A percentile compares a stretch with the other conserved stretches of the same genome.
phyloP scores from a whole-genome alignment of 2,113 vertebrate genomes.

The Gallinago undulata region DNA sequence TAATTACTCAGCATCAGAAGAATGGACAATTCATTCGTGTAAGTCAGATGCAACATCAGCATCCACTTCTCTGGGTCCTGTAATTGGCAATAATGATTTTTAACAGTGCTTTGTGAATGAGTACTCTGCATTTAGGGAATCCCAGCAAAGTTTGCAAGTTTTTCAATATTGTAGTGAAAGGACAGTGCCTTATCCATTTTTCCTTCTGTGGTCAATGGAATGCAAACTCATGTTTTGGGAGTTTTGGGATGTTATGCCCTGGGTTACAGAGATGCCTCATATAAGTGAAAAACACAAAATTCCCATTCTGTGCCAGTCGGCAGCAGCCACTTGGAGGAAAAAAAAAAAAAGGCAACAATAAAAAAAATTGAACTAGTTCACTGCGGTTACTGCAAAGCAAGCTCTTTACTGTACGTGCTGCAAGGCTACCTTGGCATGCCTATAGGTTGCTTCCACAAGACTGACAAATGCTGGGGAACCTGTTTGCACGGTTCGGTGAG shows the following conservation, averaged over 20 bases:
- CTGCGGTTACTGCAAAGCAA: neutral
- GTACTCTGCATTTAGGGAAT: neutral
- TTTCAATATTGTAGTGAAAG: neutral
- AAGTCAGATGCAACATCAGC: neutral
- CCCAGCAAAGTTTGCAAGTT: neutral
- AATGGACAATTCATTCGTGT: neutral
- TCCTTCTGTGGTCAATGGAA: neutral
- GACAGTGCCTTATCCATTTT: neutral
- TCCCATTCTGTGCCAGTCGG: neutral
- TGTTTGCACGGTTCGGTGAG: neutral
- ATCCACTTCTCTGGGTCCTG: neutral
- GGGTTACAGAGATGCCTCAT: neutral
- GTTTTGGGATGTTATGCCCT: neutral
- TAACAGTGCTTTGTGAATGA: neutral
- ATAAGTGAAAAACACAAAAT: neutral
- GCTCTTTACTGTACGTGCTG: neutral
- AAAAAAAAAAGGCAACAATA: neutral
- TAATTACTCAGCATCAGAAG: neutral
- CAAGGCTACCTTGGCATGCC: neutral
- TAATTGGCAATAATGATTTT: neutral
- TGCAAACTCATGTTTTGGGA: neutral
- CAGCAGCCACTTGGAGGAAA: neutral
- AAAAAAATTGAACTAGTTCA: neutral
- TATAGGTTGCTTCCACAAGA: neutral
- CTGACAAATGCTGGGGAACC: constrained; percentile 24